Conservation (phyloP, 2,797 vertebrate species). For the Meda fulgida region DNA sequence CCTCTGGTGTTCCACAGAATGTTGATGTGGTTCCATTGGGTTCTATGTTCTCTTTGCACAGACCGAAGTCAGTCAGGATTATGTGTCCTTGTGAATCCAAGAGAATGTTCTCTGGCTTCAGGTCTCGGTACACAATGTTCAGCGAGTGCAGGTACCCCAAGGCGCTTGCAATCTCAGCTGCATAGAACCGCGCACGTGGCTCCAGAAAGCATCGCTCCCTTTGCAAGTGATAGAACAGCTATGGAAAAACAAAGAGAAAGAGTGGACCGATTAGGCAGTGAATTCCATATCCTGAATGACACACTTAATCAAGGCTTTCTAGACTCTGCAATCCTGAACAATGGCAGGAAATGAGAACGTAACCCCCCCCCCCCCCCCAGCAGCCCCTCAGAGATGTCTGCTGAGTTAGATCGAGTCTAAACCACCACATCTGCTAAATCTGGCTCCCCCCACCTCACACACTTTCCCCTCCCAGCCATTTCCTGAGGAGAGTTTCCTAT, state of each 20-base stretch:
- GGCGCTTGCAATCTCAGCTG: conserved; percentile 97
- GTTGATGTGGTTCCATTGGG: conserved; percentile 97
- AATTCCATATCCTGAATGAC: conserved; percentile 70
- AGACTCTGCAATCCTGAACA: conserved; percentile 79
- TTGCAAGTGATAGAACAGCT: conserved; percentile 99
- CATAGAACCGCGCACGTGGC: conserved; percentile 94
- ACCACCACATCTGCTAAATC: conserved; percentile 71
- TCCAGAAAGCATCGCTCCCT: conserved; percentile 97
- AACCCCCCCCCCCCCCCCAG: conserved; percentile 1
- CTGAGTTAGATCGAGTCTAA: conserved; percentile 59
- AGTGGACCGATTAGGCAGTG: conserved; percentile 64
- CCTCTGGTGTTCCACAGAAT: conserved; percentile 98
- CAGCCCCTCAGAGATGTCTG: conserved; percentile 61
- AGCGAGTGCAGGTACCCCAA: conserved; percentile 97
- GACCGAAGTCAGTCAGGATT: conserved; percentile 96
- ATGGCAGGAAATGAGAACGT: conserved; percentile 84
- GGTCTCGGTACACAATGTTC: conserved; percentile 97
- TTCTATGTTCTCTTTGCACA: conserved; percentile 99
- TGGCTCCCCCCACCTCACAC: conserved; percentile 62
- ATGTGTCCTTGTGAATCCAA: conserved; percentile 98
- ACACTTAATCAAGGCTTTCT: conserved; percentile 81
- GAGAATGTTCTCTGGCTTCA: conserved; percentile 98
- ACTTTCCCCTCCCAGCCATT: conserved; percentile 64
- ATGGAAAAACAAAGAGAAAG: conserved; percentile 56
- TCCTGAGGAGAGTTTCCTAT: conserved; percentile 76